These are phyloP conservation scores for Leptogaster cylindrica DNA, from an alignment of 2,888 invertebrate genomes.

Conservation along the genomic window DNA sequence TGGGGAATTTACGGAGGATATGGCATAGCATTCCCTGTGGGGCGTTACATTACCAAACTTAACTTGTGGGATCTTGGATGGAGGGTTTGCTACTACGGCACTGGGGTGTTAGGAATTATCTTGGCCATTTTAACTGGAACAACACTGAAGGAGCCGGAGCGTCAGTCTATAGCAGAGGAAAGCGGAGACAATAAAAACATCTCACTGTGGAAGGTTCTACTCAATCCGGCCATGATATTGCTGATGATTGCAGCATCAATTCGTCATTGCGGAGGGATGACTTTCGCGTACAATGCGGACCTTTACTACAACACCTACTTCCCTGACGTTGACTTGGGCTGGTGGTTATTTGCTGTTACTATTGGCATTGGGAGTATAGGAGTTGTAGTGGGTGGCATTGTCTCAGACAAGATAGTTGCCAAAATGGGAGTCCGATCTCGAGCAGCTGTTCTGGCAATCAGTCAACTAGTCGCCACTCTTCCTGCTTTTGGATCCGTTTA, in stretches of 20 bases:
- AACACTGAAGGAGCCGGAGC: conserved; percentile 77
- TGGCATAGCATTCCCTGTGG: conserved; percentile 90
- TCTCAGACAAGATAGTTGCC: conserved; percentile 86
- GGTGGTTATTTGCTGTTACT: conserved; percentile 89
- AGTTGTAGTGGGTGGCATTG: conserved; percentile 73
- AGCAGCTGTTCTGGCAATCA: conserved; percentile 79
- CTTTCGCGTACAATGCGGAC: conserved; percentile 90
- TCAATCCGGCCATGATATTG: conserved; percentile 78
- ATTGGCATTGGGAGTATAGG: conserved; percentile 79
- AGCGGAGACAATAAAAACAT: conserved; percentile 64
- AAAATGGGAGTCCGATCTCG: conserved; percentile 85
- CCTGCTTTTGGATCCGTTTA: conserved; percentile 86
- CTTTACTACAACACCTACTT: conserved; percentile 87
- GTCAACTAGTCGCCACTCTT: conserved; percentile 82
- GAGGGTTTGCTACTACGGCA: conserved; percentile 82
- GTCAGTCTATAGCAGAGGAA: conserved; percentile 76
- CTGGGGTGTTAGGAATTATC: conserved; percentile 77
- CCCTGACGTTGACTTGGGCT: conserved; percentile 87
- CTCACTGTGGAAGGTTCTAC: conserved; percentile 77
- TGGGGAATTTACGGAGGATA: conserved; percentile 97
- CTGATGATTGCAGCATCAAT: conserved; percentile 87
- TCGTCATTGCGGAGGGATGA: conserved; percentile 88
- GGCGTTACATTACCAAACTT: conserved; percentile 78
- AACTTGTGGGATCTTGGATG: conserved; percentile 82
- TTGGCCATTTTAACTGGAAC: conserved; percentile 74